A percentile compares a stretch with the other conserved stretches of the same genome.
Conservation (phyloP, 2,113 vertebrate genomes). For the Haplochromis burtoni region DNA sequence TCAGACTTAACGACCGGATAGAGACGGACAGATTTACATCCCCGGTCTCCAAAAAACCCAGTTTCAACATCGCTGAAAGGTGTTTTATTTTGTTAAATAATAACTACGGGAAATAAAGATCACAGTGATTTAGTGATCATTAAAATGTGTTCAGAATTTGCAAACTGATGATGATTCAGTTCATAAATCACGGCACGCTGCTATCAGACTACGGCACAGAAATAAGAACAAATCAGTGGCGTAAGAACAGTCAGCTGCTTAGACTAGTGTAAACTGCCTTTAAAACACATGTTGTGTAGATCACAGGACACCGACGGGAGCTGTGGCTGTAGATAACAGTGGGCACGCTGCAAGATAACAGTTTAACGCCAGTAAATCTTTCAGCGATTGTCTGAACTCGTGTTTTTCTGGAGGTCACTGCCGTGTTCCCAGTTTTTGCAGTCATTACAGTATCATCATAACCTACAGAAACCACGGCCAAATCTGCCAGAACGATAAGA, state of each 20-base stretch:
- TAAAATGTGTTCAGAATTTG: neutral
- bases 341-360: neutral
- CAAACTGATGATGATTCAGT: neutral
- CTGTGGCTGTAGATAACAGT: neutral
- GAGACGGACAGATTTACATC: neutral
- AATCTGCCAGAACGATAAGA: neutral
- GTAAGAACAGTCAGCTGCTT: neutral
- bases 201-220: neutral
- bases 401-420: neutral
- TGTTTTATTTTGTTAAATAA: neutral
- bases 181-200: neutral
- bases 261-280: neutral
- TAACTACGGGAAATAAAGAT: neutral
- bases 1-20: neutral
- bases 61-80: neutral
- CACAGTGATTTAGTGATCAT: neutral
- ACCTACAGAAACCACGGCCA: neutral
- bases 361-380: neutral
- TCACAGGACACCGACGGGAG: neutral
- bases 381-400: neutral
- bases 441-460: neutral
- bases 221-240: neutral
- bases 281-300: neutral
- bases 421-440: neutral
- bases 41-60: neutral